Evolutionary conservation across 2,797 vertebrate species (phyloP).

Genomic region (Artibeus jamaicensis): DNA sequence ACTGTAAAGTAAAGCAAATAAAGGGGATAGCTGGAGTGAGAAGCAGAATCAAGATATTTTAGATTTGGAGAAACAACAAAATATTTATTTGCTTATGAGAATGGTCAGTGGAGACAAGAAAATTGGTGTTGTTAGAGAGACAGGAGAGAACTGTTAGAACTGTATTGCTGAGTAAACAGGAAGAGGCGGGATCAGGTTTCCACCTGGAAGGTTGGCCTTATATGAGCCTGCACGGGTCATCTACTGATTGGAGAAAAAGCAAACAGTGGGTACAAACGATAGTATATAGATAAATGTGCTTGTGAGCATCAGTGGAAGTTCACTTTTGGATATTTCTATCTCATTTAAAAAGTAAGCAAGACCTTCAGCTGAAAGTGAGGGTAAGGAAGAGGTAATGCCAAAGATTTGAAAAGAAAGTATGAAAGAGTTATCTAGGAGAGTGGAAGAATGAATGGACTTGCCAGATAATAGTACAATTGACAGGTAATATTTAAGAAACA

Average conservation of each 20-base stretch:
- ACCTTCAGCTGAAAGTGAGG: not conserved
- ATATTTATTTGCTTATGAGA: not conserved
- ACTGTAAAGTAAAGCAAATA: not conserved
- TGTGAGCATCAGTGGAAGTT: not conserved
- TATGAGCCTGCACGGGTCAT: not conserved
- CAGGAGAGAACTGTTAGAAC: not conserved
- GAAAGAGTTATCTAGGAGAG: not conserved
- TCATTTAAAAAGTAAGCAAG: not conserved
- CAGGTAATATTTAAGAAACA: not conserved
- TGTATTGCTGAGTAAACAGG: not conserved
- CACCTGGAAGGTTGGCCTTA: not conserved
- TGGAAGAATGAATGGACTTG: not conserved
- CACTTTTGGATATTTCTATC: not conserved
- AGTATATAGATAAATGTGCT: not conserved
- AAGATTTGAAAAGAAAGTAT: not conserved
- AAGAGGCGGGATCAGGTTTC: not conserved
- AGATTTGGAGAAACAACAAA: not conserved
- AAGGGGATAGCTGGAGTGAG: not conserved
- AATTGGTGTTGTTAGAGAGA: not conserved
- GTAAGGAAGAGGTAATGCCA: not conserved
- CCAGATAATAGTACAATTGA: not conserved
- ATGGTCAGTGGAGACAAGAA: not conserved
- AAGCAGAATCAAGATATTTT: constrained; percentile 24
- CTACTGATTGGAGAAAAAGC: not conserved
- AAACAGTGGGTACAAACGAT: not conserved